Base-by-base conservation (phyloP, 2,888 invertebrate genomes). In the Napeogenes inachia region DNA sequence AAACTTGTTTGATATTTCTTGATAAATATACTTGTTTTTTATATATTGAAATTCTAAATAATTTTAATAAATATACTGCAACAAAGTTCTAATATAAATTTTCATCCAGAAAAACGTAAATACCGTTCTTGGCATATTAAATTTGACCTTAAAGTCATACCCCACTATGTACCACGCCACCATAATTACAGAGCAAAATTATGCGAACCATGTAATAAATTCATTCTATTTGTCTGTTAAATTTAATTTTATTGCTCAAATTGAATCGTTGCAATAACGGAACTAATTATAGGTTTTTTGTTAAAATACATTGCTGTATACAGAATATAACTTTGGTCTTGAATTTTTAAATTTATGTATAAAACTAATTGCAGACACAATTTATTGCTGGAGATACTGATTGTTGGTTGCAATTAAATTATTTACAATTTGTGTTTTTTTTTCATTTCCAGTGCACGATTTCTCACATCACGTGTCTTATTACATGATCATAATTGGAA, bases 201-300 rank as follows among this genome's bases (percentile, higher is more conserved):
- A 72, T 70, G 63, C 74, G 73, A 73, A 74, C 79, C 87, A 78
- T 84, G 78, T 82, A 87, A 85, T 82, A 65, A 79, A 83, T 82
- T 77, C 84, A 67, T 65, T 63, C 64, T 68, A 69, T 70, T 71
- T 69, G 68, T 69, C 61, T 63, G 64, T 69, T 65, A 71, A 70
- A 71, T 73, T 73, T 73, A 68, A 71, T 68, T 64, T 73, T 68
- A 67, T 69, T 68, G 71, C 68, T 63, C 60, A 64, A 65, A 68
- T 65, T 63, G 67, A 57, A 63, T 63, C 58, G 63, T 68, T 65
- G 62, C 21, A 21, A 21, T 21, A 65, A 60, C 63, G 57, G 33
- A 54, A 38, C 56, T 65, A 68, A 65, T 65, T 66, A 68, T 60
- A 55, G 57, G 46, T 54, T 59, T 47, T 60, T 66, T 66, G 62